Conservation (phyloP, 2,888 invertebrate species). For the Mantis religiosa region DNA sequence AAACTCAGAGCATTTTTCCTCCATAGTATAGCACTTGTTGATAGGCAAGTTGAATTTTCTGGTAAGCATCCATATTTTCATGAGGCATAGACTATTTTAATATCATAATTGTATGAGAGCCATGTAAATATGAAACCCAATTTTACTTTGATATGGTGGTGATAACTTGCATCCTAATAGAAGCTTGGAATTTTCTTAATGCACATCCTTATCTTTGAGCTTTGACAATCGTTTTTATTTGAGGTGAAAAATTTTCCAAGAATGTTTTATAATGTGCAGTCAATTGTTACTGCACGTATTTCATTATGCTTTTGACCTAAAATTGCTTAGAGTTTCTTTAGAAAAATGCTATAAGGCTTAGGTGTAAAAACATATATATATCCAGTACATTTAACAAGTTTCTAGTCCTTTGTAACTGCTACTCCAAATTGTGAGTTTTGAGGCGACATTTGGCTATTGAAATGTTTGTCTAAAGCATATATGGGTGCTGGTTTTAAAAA, state of each 20-base stretch:
- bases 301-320: background rate
- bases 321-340: background rate
- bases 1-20: background rate
- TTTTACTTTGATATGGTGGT: background rate
- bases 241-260: too few species aligned
- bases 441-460: background rate
- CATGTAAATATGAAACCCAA: background rate
- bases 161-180: background rate
- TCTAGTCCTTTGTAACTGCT: background rate
- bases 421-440: background rate
- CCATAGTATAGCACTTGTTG: background rate
- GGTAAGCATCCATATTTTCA: background rate
- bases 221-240: background rate
- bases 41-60: background rate
- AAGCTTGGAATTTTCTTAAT: background rate
- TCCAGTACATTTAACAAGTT: background rate
- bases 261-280: background rate
- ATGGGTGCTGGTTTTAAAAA: background rate
- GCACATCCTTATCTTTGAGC: background rate
- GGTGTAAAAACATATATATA: background rate
- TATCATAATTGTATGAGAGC: background rate
- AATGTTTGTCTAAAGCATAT: background rate
- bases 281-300: background rate
- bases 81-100: constrained; percentile 3
- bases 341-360: background rate